Conservation (phyloP, 2,888 invertebrate genomes). For the Stenodema calcarata region DNA sequence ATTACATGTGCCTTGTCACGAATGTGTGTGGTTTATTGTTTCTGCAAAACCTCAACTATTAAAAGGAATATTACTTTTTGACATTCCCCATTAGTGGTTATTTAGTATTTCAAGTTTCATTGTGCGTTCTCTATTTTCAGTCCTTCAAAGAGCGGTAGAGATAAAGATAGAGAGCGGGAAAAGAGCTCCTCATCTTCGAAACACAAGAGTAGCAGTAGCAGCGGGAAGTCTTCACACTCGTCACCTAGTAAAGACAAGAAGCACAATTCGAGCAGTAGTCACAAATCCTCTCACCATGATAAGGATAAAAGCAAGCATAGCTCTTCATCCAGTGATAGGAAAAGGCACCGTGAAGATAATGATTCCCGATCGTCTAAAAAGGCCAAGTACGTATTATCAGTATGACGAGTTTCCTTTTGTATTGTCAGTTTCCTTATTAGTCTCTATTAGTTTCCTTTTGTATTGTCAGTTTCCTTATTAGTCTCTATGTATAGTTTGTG, state of each 20-base stretch:
- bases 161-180: constrained; percentile 50
- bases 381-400: neutral
- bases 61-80: too few relatives aligned
- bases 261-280: constrained; percentile 59
- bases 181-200: constrained; percentile 34
- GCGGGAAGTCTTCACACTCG: constrained; percentile 54
- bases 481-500: too few relatives aligned
- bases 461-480: too few relatives aligned
- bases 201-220: constrained; percentile 55
- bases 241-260: constrained; percentile 24
- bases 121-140: constrained; percentile 1
- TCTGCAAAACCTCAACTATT: too few relatives aligned
- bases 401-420: too few relatives aligned
- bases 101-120: too few relatives aligned
- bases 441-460: too few relatives aligned
- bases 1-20: too few relatives aligned
- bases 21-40: too few relatives aligned
- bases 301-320: constrained; percentile 53
- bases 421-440: too few relatives aligned
- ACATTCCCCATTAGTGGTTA: too few relatives aligned
- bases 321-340: constrained; percentile 64
- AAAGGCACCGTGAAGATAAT: constrained; percentile 73
- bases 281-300: constrained; percentile 60
- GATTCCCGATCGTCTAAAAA: constrained; percentile 54
- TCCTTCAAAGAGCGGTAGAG: constrained; percentile 48